Evolutionary conservation across 2,888 invertebrate species (phyloP), one percentile per base, ranked within the genome.

Genomic region (Cheilosia variabilis): DNA sequence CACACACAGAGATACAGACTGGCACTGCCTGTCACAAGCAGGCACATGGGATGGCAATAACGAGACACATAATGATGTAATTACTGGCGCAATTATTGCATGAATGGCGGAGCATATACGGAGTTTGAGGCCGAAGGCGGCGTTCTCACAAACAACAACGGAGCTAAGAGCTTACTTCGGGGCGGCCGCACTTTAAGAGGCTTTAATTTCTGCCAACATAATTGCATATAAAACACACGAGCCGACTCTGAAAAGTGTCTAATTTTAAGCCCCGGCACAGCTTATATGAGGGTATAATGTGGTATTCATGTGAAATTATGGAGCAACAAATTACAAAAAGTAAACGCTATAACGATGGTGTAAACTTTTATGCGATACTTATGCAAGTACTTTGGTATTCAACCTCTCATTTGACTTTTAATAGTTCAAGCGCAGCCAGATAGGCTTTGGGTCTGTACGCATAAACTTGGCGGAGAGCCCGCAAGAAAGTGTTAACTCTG

Each of bases 31-130:
- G 80, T 80, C 84, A 37, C 37, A 78, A 63, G 62, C 62, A 63
- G 78, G 63, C 78, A 76, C 84, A 84, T 71, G 84, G 79, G 84
- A 84, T 76, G 71, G 84, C 80, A 84, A 84, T 84, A 84, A 84
- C 84, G 84, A 75, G 79, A 80, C 84, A 84, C 80, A 84, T 79
- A 84, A 84, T 84, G 84, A 84, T 80, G 84, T 84, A 84, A 84
- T 84, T 84, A 84, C 84, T 84, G 75, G 75, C 84, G 84, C 84
- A 84, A 84, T 84, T 84, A 84, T 80, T 71, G 80, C 79, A 65
- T 79, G 78, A 84, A 84, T 84, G 75, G 73, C 52, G 52, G 31
- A 2, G 31, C 9, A 31, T 31, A 9, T 55, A 73, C 50, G 63
- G 58, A 57, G 66, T 55, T 22, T 19, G 57, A 19, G 41, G 19